A percentile compares a stretch with the other conserved stretches of the same genome.
Conservation (phyloP, 2,797 vertebrate genomes). For the Girardinus metallicus region DNA sequence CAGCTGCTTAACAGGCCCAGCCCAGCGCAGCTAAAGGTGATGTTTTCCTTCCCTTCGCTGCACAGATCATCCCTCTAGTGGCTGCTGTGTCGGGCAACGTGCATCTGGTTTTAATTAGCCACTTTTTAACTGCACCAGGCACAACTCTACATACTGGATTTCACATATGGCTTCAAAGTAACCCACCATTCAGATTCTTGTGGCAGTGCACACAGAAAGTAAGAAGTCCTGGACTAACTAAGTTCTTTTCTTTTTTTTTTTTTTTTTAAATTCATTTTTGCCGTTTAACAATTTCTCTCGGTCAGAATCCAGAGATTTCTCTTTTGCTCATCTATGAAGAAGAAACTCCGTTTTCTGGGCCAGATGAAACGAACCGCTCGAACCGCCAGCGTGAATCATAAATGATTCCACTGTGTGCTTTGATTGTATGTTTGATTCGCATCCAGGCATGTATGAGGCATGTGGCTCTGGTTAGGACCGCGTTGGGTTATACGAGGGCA, state of each 20-base stretch:
- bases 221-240: conserved; percentile 30
- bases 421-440: conserved; percentile 70
- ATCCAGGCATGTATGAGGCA: conserved; percentile 54
- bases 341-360: conserved; percentile 42
- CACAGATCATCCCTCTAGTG: conserved; percentile 20
- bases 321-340: conserved; percentile 46
- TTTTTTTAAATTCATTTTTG: conserved; percentile 19
- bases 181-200: conserved; percentile 45
- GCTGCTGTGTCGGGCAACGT: conserved; percentile 50
- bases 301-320: conserved; percentile 52
- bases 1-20: neutral
- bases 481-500: conserved; percentile 67
- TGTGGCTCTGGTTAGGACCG: conserved; percentile 70
- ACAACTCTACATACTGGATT: conserved; percentile 42
- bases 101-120: conserved; percentile 60
- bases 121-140: conserved; percentile 39
- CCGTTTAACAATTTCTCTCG: conserved; percentile 48
- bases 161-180: conserved; percentile 68
- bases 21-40: neutral
- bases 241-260: neutral
- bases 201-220: conserved; percentile 17
- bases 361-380: conserved; percentile 65
- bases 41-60: neutral
- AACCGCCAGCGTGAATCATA: conserved; percentile 57
- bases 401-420: conserved; percentile 58